A percentile compares a stretch with the other conserved stretches of the same genome.
phyloP scores from a whole-genome alignment of 2,797 vertebrate species.

The Anguilla anguilla region DNA sequence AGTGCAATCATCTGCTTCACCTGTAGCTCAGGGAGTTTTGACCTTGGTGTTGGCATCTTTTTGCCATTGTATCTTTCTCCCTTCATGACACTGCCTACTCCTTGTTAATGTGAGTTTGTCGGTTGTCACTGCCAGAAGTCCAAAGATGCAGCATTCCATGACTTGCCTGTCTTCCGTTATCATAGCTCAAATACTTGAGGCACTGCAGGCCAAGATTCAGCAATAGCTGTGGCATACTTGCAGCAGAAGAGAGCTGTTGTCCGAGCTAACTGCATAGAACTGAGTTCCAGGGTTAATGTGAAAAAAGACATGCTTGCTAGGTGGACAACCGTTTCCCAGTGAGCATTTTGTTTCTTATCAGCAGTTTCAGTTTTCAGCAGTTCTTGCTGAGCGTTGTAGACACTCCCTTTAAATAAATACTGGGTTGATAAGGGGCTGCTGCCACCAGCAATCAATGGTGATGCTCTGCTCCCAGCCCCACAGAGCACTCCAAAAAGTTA shows the following conservation, averaged over 20 bases:
- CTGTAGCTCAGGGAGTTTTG: not conserved
- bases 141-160: too few species aligned
- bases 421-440: slow-evolving; percentile 24
- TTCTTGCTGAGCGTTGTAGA: slow-evolving; percentile 28
- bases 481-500: not conserved
- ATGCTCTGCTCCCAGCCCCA: not conserved
- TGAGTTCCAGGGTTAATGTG: not conserved
- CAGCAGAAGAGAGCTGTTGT: not conserved
- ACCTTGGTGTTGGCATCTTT: not conserved
- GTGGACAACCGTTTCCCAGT: slow-evolving; percentile 5
- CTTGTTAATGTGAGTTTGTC: not conserved
- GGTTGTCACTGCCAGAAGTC: not conserved
- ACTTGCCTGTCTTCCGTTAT: not conserved
- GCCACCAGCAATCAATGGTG: slow-evolving; percentile 20
- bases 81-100: not conserved
- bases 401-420: slow-evolving; percentile 48
- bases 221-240: not conserved
- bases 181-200: not conserved
- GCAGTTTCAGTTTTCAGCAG: slow-evolving; percentile 34
- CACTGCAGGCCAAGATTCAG: not conserved
- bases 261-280: not conserved
- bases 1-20: not conserved
- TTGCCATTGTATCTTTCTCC: not conserved
- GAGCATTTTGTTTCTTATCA: slow-evolving; percentile 42
- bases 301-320: not conserved